Evolutionary conservation across 1,140 invertebrate species (phyloP), one percentile per base, ranked within the genome.

Genomic region (Galleria mellonella): DNA sequence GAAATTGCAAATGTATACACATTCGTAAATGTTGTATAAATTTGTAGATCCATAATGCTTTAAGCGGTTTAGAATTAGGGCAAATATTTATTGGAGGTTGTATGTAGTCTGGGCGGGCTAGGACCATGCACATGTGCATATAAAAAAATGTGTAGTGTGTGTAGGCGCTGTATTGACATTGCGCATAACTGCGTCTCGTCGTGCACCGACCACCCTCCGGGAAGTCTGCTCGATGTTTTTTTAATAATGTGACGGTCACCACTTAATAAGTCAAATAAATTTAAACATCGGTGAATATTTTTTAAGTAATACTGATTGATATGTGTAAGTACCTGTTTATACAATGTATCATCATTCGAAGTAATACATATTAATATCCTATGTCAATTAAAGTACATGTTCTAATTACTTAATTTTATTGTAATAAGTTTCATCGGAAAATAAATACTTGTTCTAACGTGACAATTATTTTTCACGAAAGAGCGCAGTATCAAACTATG

Each of bases 61-160:
- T 76, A 77, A 81, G 64, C 68, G 65, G 68, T 79, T 77, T 71
- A 59, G 74, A 76, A 84, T 81, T 77, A 68, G 72, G 75, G 60
- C 63, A 85, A 85, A 85, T 85, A 85, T 83, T 84, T 82, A 71
- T 74, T 42, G 44, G 56, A 57, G 62, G 50, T 68, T 71, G 58
- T 65, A 61, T 71, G 58, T 65, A 61, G 64, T 64, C 54, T 66
- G 66, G 57, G 73, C 68, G 72, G 74, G 67, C 64, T 62, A 23
- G 17, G 62, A 33, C 44, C 49, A 38, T 41, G 58, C 76, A 81
- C 71, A 78, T 78, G 77, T 77, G 77, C 54, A 51, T 46, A 70
- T 69, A 81, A 84, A 83, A n/a, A 81, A 84, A 75, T 57, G 55
- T 51, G 17, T 23, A 23, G 47, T 51, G 63, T 69, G 63, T 63